A percentile compares a stretch with the other conserved stretches of the same genome.
phyloP scores from a whole-genome alignment of 2,113 vertebrate species.

The Phocoena phocoena region DNA sequence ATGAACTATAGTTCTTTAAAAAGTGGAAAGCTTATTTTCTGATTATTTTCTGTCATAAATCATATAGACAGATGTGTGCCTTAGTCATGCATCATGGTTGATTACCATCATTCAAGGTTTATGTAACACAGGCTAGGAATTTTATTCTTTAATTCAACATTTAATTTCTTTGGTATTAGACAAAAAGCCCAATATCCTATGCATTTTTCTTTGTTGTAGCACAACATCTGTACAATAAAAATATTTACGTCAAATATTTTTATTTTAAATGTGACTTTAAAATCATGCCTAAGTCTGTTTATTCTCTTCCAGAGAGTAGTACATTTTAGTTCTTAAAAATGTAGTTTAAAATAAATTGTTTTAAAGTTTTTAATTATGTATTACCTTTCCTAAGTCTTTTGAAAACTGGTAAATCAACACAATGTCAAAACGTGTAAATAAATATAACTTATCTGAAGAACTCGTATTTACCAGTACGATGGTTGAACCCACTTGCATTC shows the following conservation, averaged over 20 bases:
- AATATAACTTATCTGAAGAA: slow-evolving; percentile 50
- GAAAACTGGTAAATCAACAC: slow-evolving; percentile 47
- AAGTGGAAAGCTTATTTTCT: slow-evolving; percentile 68
- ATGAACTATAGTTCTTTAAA: slow-evolving; percentile 53
- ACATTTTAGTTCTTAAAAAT: slow-evolving; percentile 3
- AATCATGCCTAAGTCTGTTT: slow-evolving; percentile 46
- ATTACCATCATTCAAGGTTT: slow-evolving; percentile 81
- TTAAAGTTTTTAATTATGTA: background rate
- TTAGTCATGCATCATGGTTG: slow-evolving; percentile 83
- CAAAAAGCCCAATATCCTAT: slow-evolving; percentile 74
- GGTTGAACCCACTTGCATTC: slow-evolving; percentile 54
- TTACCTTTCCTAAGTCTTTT: slow-evolving; percentile 38
- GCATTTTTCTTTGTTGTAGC: slow-evolving; percentile 72
- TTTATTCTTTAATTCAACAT: slow-evolving; percentile 77
- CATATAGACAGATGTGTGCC: slow-evolving; percentile 82
- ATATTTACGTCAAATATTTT: slow-evolving; percentile 73
- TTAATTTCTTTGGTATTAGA: slow-evolving; percentile 76
- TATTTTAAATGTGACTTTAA: slow-evolving; percentile 75
- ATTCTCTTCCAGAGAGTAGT: slow-evolving; percentile 65
- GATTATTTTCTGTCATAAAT: slow-evolving; percentile 79
- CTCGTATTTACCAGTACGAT: slow-evolving; percentile 34
- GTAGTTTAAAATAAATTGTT: slow-evolving; percentile 31
- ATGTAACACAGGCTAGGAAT: slow-evolving; percentile 71
- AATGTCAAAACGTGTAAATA: slow-evolving; percentile 3
- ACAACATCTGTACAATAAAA: slow-evolving; percentile 80